Evolutionary conservation across 23 tunicate genomes (phyloP), one percentile per base, ranked within the genome.

Genomic region (Ciona savignyi): DNA sequence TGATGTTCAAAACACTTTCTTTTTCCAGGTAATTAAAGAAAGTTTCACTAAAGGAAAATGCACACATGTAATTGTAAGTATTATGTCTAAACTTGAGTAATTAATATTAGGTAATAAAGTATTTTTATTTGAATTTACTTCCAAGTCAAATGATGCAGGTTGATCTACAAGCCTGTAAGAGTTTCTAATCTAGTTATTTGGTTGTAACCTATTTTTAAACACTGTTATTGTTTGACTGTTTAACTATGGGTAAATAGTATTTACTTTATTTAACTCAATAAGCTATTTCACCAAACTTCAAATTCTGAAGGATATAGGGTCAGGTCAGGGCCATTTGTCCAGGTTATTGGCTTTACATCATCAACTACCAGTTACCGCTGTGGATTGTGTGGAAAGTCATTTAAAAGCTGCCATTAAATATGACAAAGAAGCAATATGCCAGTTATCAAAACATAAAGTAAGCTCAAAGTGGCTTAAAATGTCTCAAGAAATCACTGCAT

Each of bases 281-380:
- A n/a, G n/a, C n/a, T n/a, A n/a, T n/a, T n/a, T n/a, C n/a, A n/a
- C n/a, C n/a, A n/a, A n/a, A n/a, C n/a, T n/a, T n/a, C n/a, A n/a
- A n/a, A n/a, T n/a, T n/a, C n/a, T n/a, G n/a, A n/a, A 78, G 77
- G 90, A 85, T 78, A 70, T 85, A 23, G 90, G 90, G 6, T 65
- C 90, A 27, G 90, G 90, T 21, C 90, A 85, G 32, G 90, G 90
- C 1, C 90, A 85, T 73, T 66, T 85, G n/a, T 85, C 90, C 23
- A 77, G 90, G 3, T 6, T 85, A 23, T 67, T 85, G 21, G 70
- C 85, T 35, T 22, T 85, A 9, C 66, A 73, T 0, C 51, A 42
- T 73, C 69, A 62, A 42, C 31, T 85, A 30, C 74, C 77, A 11
- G 83, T 85, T 2, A 65, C 71, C 26, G 60, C 90, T 0, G 30